Conservation (phyloP, 2,888 invertebrate species). For the Pseudococcus longispinus region DNA sequence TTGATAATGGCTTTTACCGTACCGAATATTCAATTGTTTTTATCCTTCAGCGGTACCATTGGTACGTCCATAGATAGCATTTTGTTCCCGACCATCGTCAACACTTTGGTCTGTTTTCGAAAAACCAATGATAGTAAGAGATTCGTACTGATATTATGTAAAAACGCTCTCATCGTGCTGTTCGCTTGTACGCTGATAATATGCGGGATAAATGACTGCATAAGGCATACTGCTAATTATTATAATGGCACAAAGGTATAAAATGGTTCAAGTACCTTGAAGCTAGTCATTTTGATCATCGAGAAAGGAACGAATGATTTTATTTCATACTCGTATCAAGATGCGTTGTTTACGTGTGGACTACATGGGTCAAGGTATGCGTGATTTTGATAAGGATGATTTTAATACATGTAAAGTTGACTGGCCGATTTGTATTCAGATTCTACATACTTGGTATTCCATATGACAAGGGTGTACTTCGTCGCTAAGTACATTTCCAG, state of each 20-base stretch:
- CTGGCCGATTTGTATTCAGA: too few species aligned
- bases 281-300: neutral
- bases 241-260: neutral
- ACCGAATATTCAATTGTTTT: constrained; percentile 76
- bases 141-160: neutral
- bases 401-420: too few species aligned
- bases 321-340: too few species aligned
- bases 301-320: neutral
- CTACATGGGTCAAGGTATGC: too few species aligned
- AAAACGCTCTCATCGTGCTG: neutral
- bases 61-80: constrained; percentile 87
- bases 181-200: neutral
- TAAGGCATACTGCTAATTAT: neutral
- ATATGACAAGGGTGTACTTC: too few species aligned
- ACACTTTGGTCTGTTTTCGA: constrained; percentile 71
- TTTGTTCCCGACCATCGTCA: constrained; percentile 88
- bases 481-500: too few species aligned
- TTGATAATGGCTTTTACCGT: constrained; percentile 81
- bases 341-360: too few species aligned
- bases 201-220: neutral
- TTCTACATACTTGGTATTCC: too few species aligned
- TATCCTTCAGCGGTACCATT: constrained; percentile 83
- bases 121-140: neutral
- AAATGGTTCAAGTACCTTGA: neutral
- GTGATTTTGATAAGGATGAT: too few species aligned